Evolutionary conservation across 2,113 vertebrate genomes (phyloP).

Genomic region (Protobothrops mucrosquamatus): DNA sequence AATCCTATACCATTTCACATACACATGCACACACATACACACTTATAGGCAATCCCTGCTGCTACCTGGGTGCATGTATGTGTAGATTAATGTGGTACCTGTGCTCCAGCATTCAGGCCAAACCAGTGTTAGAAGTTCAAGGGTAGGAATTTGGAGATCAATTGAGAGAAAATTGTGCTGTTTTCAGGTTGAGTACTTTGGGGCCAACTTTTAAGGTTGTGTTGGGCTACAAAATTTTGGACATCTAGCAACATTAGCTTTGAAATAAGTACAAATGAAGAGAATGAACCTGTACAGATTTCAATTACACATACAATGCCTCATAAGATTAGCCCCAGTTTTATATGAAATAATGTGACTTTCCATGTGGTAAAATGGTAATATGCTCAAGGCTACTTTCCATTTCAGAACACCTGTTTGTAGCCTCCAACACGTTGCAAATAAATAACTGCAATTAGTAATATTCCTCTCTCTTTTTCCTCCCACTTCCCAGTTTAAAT

Average conservation of each 20-base stretch:
- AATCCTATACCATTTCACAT: not conserved
- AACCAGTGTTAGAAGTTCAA: not conserved
- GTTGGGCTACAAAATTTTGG: not conserved
- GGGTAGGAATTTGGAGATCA: not conserved
- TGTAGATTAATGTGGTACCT: not conserved
- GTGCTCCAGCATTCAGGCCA: not conserved
- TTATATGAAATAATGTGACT: not conserved
- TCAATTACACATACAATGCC: not conserved
- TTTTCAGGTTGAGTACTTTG: not conserved
- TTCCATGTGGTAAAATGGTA: not conserved
- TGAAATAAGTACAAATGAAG: not conserved
- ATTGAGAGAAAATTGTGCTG: not conserved
- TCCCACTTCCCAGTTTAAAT: not conserved
- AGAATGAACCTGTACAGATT: not conserved
- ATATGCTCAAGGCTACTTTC: fast-evolving
- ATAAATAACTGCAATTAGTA: not conserved
- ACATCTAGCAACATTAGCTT: not conserved
- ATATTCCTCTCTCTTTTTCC: not conserved
- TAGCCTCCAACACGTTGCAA: not conserved
- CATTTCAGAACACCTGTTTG: not conserved
- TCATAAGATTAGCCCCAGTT: not conserved
- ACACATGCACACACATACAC: no score
- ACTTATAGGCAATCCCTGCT: no score
- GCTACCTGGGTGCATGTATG: no score
- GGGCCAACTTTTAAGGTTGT: not conserved